These are phyloP conservation scores for Neolamprologus kungweensis DNA, from an alignment of 2,113 vertebrate species.

Conservation along the genomic window DNA sequence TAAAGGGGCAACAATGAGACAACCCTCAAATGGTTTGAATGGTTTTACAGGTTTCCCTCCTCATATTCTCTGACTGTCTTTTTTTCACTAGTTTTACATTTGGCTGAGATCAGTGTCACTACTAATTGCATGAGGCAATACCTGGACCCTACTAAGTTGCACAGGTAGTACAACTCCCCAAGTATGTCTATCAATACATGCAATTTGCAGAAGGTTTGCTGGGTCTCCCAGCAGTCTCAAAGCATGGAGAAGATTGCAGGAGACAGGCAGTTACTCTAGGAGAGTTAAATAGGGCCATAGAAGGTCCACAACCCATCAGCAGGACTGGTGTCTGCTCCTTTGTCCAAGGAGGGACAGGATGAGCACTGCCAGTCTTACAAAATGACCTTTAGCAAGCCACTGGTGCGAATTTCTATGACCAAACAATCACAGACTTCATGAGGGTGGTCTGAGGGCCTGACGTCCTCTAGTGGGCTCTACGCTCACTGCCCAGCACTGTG, in stretches of 20 bases:
- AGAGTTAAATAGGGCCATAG: background rate
- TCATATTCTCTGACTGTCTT: background rate
- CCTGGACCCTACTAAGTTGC: background rate
- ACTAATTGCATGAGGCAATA: background rate
- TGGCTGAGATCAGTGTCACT: background rate
- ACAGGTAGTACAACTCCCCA: background rate
- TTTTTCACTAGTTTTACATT: background rate
- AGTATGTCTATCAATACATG: background rate
- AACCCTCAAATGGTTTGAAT: background rate
- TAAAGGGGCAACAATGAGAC: background rate
- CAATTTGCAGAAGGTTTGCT: background rate
- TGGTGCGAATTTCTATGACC: background rate
- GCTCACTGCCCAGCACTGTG: background rate
- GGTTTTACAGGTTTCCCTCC: background rate
- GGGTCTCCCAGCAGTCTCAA: background rate
- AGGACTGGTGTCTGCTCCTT: background rate
- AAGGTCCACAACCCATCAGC: background rate
- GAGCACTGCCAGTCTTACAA: background rate
- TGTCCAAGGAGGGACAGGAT: background rate
- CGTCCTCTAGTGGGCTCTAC: background rate
- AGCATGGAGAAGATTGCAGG: background rate
- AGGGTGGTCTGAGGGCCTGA: background rate
- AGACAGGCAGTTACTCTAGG: background rate
- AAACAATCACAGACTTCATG: background rate
- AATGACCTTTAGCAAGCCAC: background rate